phyloP scores from a whole-genome alignment of 2,888 invertebrate genomes.

The Eupithecia dodoneata region DNA sequence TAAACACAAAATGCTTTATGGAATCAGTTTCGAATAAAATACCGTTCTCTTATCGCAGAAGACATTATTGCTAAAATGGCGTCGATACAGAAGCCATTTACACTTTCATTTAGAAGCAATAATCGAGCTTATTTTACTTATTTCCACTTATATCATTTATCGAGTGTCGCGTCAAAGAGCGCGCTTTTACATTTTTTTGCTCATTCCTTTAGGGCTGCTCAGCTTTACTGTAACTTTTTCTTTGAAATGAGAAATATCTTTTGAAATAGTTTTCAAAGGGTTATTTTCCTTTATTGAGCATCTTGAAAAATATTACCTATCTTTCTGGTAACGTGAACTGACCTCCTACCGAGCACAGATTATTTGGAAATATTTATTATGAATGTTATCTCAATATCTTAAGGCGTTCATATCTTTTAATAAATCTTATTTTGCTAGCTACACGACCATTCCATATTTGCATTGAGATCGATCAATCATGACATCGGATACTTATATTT shows the following conservation, averaged over 20 bases:
- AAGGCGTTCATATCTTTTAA: background rate
- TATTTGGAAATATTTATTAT: background rate
- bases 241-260: background rate
- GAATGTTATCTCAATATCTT: background rate
- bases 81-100: background rate
- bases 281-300: background rate
- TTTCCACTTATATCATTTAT: slow-evolving; percentile 49
- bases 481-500: background rate
- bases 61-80: background rate
- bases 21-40: background rate
- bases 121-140: slow-evolving; percentile 53
- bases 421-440: background rate
- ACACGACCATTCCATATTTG: background rate
- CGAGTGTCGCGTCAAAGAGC: slow-evolving; percentile 43
- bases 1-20: background rate
- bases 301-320: background rate
- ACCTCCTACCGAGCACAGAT: background rate
- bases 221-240: background rate
- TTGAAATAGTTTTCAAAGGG: background rate
- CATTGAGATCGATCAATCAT: background rate
- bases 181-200: slow-evolving; percentile 33
- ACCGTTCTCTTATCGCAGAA: background rate
- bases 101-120: slow-evolving; percentile 37
- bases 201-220: slow-evolving; percentile 23
- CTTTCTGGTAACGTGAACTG: background rate